Conservation (phyloP, 2,113 vertebrate genomes). For the Odocoileus virginianus region DNA sequence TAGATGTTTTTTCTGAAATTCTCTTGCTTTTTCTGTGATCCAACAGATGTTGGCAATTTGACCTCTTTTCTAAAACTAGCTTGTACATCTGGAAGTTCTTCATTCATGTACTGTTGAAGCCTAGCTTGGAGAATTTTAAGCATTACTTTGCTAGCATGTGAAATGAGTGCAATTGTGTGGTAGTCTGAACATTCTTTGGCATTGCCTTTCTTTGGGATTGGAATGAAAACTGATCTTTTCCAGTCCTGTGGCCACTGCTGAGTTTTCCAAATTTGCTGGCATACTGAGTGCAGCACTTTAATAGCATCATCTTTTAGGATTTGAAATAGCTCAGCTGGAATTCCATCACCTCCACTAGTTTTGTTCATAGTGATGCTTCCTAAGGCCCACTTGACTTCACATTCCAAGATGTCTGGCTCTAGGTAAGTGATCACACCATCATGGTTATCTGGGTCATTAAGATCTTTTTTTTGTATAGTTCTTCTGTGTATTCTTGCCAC, state of each 20-base stretch:
- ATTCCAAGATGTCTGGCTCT: background rate
- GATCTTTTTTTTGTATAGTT: background rate
- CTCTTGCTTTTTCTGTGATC: background rate
- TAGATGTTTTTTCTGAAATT: background rate
- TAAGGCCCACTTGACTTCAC: background rate
- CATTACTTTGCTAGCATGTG: background rate
- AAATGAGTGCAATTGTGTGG: background rate
- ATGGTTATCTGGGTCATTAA: background rate
- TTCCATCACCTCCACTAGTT: background rate
- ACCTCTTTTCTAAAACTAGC: background rate
- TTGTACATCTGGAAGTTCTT: background rate
- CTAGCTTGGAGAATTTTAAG: background rate
- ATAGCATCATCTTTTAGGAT: background rate
- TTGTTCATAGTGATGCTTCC: background rate
- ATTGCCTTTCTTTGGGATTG: background rate
- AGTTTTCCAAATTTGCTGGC: background rate
- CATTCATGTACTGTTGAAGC: background rate
- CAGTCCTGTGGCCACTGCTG: background rate
- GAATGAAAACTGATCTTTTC: background rate
- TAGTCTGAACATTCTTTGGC: background rate
- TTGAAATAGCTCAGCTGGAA: background rate
- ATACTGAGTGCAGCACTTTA: background rate
- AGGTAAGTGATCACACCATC: background rate
- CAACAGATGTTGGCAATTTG: background rate
- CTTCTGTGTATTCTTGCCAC: background rate